Evolutionary conservation across 2,888 invertebrate species (phyloP).

Genomic region (Rosalia funebris): DNA sequence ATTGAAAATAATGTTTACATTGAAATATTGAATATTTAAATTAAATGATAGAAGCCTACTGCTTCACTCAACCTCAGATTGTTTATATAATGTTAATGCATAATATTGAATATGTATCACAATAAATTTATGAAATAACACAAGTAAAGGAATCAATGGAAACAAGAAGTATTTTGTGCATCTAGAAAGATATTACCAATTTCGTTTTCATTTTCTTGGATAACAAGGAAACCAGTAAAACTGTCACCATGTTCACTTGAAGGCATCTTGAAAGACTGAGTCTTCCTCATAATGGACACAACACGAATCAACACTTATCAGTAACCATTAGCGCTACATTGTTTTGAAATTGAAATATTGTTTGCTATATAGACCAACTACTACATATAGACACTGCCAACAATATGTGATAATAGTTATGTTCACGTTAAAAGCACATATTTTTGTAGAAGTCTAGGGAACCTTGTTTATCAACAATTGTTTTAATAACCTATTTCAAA

Average conservation of each 20-base stretch:
- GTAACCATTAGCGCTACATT: not conserved
- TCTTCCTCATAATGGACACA: not conserved
- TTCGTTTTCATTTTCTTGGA: slow-evolving; percentile 28
- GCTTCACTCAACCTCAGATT: too few species aligned
- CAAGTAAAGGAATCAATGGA: too few species aligned
- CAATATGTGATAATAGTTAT: not conserved
- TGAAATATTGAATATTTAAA: too few species aligned
- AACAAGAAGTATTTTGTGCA: too few species aligned
- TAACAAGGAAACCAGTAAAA: slow-evolving; percentile 21
- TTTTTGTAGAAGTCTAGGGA: slow-evolving; percentile 1
- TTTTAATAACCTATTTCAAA: slow-evolving; percentile 18
- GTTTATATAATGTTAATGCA: too few species aligned
- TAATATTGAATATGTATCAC: too few species aligned
- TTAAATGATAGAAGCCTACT: slow-evolving; percentile 37
- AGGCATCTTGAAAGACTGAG: slow-evolving; percentile 27
- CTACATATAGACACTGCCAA: too few species aligned
- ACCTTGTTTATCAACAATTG: slow-evolving; percentile 16
- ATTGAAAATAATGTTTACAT: too few species aligned
- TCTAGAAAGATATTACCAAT: slow-evolving; percentile 30
- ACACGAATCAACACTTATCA: not conserved
- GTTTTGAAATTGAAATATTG: too few species aligned
- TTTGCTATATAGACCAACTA: too few species aligned
- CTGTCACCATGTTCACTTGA: slow-evolving; percentile 24
- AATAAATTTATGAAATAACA: too few species aligned
- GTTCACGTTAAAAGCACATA: slow-evolving; percentile 1